Percentiles rank a stretch among this genome's conserved stretches.
Evolutionary conservation across 2,113 vertebrate species (phyloP).

Genomic region (Laticauda colubrina): DNA sequence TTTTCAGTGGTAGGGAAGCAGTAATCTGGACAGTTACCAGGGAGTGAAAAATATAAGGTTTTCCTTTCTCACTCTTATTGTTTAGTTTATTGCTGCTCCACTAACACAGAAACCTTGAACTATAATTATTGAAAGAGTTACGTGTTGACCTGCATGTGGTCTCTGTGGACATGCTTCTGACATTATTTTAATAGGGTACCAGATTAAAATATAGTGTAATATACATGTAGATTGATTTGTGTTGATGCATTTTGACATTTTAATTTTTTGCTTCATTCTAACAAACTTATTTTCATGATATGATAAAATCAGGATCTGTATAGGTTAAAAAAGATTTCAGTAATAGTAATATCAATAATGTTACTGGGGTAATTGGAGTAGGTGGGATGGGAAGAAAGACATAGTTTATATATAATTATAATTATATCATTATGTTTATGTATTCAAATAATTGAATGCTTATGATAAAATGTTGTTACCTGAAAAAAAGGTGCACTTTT

Average conservation of each 20-base stretch:
- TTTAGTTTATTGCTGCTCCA: not conserved
- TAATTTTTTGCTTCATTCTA: not conserved
- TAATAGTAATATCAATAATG: conserved; percentile 8
- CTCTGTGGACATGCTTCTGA: not conserved
- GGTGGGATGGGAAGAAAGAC: not conserved
- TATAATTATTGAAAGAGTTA: not conserved
- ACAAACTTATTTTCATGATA: not conserved
- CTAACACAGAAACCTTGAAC: not conserved
- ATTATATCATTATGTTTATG: not conserved
- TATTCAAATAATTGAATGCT: not conserved
- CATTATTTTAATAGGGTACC: not conserved
- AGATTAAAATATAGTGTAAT: not conserved
- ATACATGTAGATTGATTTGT: not conserved
- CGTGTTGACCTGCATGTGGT: not conserved
- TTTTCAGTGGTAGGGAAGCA: not conserved
- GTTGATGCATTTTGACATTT: not conserved
- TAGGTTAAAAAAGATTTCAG: not conserved
- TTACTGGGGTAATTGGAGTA: not conserved
- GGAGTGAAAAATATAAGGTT: not conserved
- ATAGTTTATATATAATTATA: not conserved
- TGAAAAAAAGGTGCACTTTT: not conserved
- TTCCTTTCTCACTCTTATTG: not conserved
- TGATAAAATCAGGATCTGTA: not conserved
- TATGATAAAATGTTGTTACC: not conserved
- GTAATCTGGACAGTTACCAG: not conserved